These are phyloP conservation scores for Callospermophilus lateralis DNA, from an alignment of 2,113 vertebrate genomes.

Conservation along the genomic window DNA sequence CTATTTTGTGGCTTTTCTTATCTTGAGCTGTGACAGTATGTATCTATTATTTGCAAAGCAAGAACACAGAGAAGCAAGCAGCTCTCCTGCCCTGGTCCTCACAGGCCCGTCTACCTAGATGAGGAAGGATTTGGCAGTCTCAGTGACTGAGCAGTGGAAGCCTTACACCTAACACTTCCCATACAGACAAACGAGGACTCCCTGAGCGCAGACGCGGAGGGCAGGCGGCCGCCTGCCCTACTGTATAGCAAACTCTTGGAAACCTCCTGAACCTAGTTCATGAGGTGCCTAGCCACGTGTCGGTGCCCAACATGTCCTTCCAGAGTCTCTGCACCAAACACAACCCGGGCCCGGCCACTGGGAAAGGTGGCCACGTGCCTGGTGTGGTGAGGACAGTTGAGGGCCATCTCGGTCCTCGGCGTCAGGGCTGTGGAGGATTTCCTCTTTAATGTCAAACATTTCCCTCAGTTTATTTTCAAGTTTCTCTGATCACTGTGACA, in stretches of 20 bases:
- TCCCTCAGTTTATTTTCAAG: background rate
- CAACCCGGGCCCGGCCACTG: background rate
- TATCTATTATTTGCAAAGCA: conserved; percentile 57
- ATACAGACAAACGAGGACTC: conserved; percentile 74
- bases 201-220: conserved; percentile 72
- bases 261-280: conserved; percentile 45
- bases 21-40: background rate
- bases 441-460: background rate
- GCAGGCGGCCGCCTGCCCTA: conserved; percentile 70
- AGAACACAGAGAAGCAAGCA: conserved; percentile 58
- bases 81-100: conserved; percentile 27
- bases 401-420: background rate
- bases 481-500: background rate
- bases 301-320: background rate
- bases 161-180: conserved; percentile 51
- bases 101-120: conserved; percentile 14
- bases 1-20: background rate
- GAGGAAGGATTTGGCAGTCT: conserved; percentile 76
- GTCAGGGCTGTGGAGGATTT: background rate
- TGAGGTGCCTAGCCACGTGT: background rate
- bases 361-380: background rate
- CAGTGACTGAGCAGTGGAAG: conserved; percentile 66
- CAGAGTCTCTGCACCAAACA: background rate
- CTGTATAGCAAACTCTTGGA: conserved; percentile 54
- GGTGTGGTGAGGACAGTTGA: accelerated